These are phyloP conservation scores for Seriola rivoliana DNA, from an alignment of 2,113 vertebrate species.

Conservation along the genomic window DNA sequence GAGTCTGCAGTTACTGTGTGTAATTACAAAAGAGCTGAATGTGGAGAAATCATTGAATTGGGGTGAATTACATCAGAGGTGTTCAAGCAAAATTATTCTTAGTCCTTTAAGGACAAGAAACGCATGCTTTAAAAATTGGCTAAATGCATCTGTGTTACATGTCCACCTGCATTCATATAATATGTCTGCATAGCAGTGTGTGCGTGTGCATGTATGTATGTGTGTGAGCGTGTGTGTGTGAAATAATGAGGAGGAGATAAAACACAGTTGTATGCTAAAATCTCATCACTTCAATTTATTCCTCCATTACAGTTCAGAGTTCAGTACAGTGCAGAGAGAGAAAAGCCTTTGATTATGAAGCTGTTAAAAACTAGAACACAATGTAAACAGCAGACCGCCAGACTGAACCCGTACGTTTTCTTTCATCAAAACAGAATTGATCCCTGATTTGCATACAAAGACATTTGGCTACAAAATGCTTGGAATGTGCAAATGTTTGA, in stretches of 20 bases:
- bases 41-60: constrained; percentile 62
- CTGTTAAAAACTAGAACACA: constrained; percentile 71
- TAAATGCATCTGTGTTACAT: constrained; percentile 7
- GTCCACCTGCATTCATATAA: constrained; percentile 21
- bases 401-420: constrained; percentile 56
- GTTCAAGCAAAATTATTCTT: constrained; percentile 47
- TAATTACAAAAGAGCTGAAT: constrained; percentile 72
- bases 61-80: constrained; percentile 59
- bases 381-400: constrained; percentile 71
- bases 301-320: constrained; percentile 69
- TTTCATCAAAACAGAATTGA: constrained; percentile 68
- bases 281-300: constrained; percentile 73
- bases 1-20: constrained; percentile 59
- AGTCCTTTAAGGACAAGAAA: constrained; percentile 51
- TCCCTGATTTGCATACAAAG: constrained; percentile 72
- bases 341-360: constrained; percentile 76
- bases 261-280: constrained; percentile 70
- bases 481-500: constrained; percentile 68
- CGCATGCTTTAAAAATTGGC: constrained; percentile 1
- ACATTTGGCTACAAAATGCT: constrained; percentile 64
- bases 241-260: constrained; percentile 78
- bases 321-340: constrained; percentile 61
- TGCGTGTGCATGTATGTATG: constrained; percentile 42
- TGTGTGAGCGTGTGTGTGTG: constrained; percentile 35
- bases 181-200: constrained; percentile 17